phyloP scores from a whole-genome alignment of 2,797 vertebrate genomes.

The Cygnus olor region DNA sequence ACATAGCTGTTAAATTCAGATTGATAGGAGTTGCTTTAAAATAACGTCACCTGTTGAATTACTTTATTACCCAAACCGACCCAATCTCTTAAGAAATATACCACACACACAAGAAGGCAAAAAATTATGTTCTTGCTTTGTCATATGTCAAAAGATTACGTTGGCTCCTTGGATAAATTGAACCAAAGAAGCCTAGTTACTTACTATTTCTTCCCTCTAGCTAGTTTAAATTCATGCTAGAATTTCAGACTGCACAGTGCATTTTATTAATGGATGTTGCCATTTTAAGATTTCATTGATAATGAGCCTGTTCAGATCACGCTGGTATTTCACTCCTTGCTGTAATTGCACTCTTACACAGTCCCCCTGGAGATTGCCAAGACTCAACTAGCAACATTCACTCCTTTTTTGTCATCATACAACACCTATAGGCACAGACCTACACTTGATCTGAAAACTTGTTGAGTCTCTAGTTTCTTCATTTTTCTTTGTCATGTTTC shows the following conservation, averaged over 20 bases:
- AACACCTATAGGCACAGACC: not conserved
- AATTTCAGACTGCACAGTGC: not conserved
- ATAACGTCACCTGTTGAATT: not conserved
- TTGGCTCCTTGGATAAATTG: not conserved
- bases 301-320: not conserved
- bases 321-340: not conserved
- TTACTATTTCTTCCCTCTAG: not conserved
- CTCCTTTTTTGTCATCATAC: not conserved
- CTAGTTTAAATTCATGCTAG: not conserved
- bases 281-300: not conserved
- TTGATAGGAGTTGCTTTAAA: not conserved
- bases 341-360: not conserved
- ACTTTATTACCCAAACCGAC: not conserved
- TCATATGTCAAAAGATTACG: not conserved
- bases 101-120: not conserved
- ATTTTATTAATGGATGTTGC: not conserved
- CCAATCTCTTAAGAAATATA: not conserved
- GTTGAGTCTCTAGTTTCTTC: not conserved
- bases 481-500: not conserved
- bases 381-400: not conserved
- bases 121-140: not conserved
- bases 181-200: not conserved
- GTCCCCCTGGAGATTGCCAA: not conserved
- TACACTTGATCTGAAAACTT: not conserved
- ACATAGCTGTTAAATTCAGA: not conserved